Percentiles rank a stretch among this genome's conserved stretches.
These are phyloP conservation scores for Drosophila nebulosa DNA, from an alignment of 1,140 invertebrate species.

Conservation along the genomic window DNA sequence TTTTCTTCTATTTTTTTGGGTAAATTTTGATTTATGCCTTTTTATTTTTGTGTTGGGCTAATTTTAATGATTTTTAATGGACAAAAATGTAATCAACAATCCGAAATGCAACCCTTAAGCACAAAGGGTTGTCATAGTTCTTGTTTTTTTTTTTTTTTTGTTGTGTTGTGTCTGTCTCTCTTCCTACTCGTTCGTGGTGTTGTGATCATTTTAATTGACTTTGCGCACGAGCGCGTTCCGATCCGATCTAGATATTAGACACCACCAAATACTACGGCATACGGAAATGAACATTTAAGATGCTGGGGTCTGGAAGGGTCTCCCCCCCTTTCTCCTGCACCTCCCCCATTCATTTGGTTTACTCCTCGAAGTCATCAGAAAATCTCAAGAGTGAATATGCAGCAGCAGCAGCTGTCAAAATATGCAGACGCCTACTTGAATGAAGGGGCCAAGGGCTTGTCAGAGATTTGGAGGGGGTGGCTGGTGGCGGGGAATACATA, in stretches of 20 bases:
- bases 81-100: constrained; percentile 68
- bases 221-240: constrained; percentile 72
- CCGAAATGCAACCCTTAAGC: constrained; percentile 53
- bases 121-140: background rate
- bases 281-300: constrained; percentile 64
- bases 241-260: constrained; percentile 51
- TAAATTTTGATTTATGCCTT: constrained; percentile 63
- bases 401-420: constrained; percentile 61
- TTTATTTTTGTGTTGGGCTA: constrained; percentile 56
- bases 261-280: constrained; percentile 27
- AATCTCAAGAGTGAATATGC: constrained; percentile 34
- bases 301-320: constrained; percentile 6
- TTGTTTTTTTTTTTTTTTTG: constrained; percentile 33
- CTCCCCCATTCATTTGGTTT: background rate
- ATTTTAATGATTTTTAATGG: constrained; percentile 72
- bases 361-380: constrained; percentile 26
- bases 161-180: constrained; percentile 21
- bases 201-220: constrained; percentile 80
- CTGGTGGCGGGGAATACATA: constrained; percentile 1
- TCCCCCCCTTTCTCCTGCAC: background rate
- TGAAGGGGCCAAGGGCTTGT: background rate
- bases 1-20: constrained; percentile 25
- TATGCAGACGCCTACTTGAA: constrained; percentile 59
- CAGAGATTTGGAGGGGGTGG: background rate
- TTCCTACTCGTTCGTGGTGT: constrained; percentile 32